These are phyloP conservation scores for Diachasmimorpha longicaudata DNA, from an alignment of 1,140 invertebrate genomes.

Conservation along the genomic window DNA sequence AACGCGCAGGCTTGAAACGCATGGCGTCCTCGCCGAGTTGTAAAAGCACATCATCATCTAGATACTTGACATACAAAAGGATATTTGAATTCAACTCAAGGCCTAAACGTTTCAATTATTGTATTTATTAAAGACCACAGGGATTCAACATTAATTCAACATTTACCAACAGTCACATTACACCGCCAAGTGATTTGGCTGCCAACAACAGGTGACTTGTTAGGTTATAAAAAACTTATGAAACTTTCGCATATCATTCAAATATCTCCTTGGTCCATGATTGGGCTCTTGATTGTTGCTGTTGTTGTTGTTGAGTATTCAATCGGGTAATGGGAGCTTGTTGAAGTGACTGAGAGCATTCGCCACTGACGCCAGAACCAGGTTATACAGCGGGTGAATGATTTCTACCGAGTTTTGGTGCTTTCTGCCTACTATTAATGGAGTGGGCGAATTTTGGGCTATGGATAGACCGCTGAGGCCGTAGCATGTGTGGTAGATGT, in stretches of 20 bases:
- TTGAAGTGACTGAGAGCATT: conserved; percentile 52
- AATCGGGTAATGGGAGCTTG: conserved; percentile 49
- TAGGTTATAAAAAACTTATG: background rate
- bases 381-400: conserved; percentile 56
- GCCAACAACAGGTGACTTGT: background rate
- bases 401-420: conserved; percentile 45
- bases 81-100: background rate
- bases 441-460: conserved; percentile 80
- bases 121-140: background rate
- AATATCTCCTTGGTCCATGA: background rate
- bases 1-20: no score
- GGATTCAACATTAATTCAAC: background rate
- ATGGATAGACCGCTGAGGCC: conserved; percentile 93
- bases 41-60: no score
- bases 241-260: background rate
- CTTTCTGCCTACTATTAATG: conserved; percentile 46
- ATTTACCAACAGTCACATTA: background rate
- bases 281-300: background rate
- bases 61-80: background rate
- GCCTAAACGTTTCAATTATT: background rate
- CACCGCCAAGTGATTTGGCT: background rate
- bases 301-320: background rate
- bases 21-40: no score
- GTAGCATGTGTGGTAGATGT: conserved; percentile 98
- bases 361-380: conserved; percentile 44